Conservation (phyloP, 2,888 invertebrate genomes). For the Anoplius nigerrimus region DNA sequence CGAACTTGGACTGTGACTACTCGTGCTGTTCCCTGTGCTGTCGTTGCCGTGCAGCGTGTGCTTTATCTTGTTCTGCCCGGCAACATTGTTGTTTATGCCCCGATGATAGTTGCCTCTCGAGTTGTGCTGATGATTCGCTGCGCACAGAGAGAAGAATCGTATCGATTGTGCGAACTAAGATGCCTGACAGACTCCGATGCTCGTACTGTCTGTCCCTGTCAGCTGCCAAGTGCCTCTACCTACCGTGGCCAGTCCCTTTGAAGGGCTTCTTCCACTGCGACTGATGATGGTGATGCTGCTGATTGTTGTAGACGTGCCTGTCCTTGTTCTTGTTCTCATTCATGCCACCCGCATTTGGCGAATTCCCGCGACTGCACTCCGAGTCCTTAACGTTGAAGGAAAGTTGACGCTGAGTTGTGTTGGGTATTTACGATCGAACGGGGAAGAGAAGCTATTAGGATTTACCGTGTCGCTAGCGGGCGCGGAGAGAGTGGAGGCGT, state of each 20-base stretch:
- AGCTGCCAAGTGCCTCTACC: slow-evolving; percentile 2
- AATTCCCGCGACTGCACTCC: slow-evolving; percentile 73
- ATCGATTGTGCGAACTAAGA: neutral
- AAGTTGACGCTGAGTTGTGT: too few species aligned
- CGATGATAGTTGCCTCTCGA: slow-evolving; percentile 67
- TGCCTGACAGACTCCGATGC: too few species aligned
- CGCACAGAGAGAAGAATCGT: slow-evolving; percentile 1
- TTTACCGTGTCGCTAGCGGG: slow-evolving; percentile 73
- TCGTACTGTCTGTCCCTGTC: too few species aligned
- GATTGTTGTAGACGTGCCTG: slow-evolving; percentile 65
- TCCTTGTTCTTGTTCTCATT: slow-evolving; percentile 68
- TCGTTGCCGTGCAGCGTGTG: slow-evolving; percentile 62
- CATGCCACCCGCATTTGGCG: slow-evolving; percentile 71
- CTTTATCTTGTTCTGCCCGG: slow-evolving; percentile 63
- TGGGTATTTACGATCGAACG: too few species aligned
- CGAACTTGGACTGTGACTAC: slow-evolving; percentile 67
- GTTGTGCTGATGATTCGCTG: slow-evolving; percentile 66
- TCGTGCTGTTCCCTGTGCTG: slow-evolving; percentile 61
- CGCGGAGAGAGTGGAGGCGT: slow-evolving; percentile 72
- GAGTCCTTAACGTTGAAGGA: slow-evolving; percentile 63
- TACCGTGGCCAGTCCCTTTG: slow-evolving; percentile 69
- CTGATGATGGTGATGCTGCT: slow-evolving; percentile 65
- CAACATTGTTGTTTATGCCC: slow-evolving; percentile 65
- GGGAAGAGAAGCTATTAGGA: neutral
- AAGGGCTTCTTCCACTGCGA: slow-evolving; percentile 69